phyloP scores from a whole-genome alignment of 2,113 vertebrate species.

The Rhizomys pruinosus region DNA sequence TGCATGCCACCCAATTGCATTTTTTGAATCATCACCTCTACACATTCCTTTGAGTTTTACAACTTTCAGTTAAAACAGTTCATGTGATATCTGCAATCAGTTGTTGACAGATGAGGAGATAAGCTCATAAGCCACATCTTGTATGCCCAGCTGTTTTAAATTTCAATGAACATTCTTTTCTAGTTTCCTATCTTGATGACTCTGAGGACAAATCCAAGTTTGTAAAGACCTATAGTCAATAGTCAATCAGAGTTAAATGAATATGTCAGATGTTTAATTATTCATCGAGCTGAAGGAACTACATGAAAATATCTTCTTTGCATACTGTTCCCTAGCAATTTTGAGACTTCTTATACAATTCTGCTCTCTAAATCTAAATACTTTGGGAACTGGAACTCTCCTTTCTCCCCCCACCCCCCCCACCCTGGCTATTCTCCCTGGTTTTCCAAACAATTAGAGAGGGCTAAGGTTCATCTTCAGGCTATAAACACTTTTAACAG shows the following conservation, averaged over 20 bases:
- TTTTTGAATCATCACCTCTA: conserved; percentile 53
- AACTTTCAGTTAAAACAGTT: conserved; percentile 48
- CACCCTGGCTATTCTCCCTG: neutral
- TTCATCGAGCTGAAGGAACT: conserved; percentile 10
- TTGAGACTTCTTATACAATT: neutral
- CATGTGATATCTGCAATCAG: conserved; percentile 60
- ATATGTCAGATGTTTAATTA: conserved; percentile 38
- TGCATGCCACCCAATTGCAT: neutral
- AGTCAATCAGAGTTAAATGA: neutral
- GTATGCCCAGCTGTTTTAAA: conserved; percentile 56
- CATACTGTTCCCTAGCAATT: neutral
- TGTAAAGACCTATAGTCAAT: neutral
- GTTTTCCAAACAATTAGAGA: conserved; percentile 19
- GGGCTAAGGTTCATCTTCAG: neutral
- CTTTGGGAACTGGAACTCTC: neutral
- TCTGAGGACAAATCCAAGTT: neutral
- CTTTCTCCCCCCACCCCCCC: too few species aligned
- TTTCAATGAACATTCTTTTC: conserved; percentile 66
- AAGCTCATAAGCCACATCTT: neutral
- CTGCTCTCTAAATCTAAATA: neutral
- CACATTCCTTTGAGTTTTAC: conserved; percentile 60
- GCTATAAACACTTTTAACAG: neutral
- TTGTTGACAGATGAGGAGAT: conserved; percentile 62
- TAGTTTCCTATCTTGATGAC: conserved; percentile 41
- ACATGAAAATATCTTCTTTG: neutral